These are phyloP conservation scores for Drosophila nigritarsus DNA, from an alignment of 2,888 invertebrate genomes.

Conservation along the genomic window DNA sequence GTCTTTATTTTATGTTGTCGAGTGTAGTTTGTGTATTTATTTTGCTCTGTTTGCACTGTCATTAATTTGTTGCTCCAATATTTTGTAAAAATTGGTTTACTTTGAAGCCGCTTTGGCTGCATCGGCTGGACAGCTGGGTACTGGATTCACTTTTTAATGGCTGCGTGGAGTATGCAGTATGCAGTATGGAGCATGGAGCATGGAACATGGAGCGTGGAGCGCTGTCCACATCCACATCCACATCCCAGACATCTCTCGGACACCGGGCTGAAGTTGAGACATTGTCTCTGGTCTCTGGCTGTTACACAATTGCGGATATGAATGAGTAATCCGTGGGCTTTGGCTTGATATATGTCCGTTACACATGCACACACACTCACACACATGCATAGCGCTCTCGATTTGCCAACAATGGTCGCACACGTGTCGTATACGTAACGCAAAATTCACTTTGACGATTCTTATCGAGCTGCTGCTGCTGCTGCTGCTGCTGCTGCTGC, in stretches of 20 bases:
- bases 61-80: constrained; percentile 80
- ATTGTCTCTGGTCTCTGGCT: constrained; percentile 23
- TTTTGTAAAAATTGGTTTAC: constrained; percentile 76
- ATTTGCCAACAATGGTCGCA: constrained; percentile 60
- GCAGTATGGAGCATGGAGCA: background rate
- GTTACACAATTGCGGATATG: constrained; percentile 80
- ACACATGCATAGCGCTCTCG: constrained; percentile 2
- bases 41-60: constrained; percentile 61
- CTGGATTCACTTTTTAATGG: constrained; percentile 78
- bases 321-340: constrained; percentile 81
- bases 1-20: constrained; percentile 11
- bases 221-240: constrained; percentile 24
- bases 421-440: constrained; percentile 81
- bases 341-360: constrained; percentile 78
- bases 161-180: constrained; percentile 52
- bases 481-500: background rate
- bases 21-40: constrained; percentile 16
- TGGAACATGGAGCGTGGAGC: background rate
- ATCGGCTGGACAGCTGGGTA: constrained; percentile 51
- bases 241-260: constrained; percentile 15
- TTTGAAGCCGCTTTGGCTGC: constrained; percentile 55
- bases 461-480: constrained; percentile 52
- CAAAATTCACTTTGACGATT: constrained; percentile 67
- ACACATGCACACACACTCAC: constrained; percentile 34
- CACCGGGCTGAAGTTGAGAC: constrained; percentile 3